Evolutionary conservation across 2,888 invertebrate species (phyloP), one percentile per base, ranked within the genome.

Genomic region (Caenorhabditis sulstoni): DNA sequence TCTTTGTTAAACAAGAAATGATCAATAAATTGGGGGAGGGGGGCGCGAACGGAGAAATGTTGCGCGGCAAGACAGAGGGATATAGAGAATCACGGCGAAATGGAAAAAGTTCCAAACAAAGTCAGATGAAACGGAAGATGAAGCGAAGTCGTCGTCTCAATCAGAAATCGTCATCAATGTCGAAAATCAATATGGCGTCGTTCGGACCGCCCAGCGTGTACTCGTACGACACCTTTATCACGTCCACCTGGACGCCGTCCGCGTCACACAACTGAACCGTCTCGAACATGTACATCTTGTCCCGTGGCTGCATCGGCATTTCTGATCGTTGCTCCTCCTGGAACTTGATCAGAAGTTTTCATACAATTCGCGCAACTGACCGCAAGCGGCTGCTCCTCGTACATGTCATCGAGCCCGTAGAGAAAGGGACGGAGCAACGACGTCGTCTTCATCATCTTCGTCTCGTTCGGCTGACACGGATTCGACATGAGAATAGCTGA

Each of bases 261-360:
- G 22, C 22, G 14, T 50, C 14, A 9, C 9, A n/a, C 16, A 14
- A 18, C 14, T 11, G 11, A 20, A 9, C 44, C 23, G 44, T 65
- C 44, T 29, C 41, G 53, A 65, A 65, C 4, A 16, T 18, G 44
- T 65, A 65, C 39, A 53, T 53, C 11, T 65, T 23, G 64, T 53
- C 35, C 11, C 3, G 7, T 35, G 59, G 47, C 29, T 47, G 20
- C 22, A 18, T 9, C 8, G 35, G 53, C 53, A 12, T 7, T 29
- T 29, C 4, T 29, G 29, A n/a, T n/a, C n/a, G n/a, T n/a, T n/a
- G n/a, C n/a, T n/a, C n/a, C n/a, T n/a, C n/a, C n/a, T n/a, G n/a
- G n/a, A n/a, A n/a, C n/a, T n/a, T n/a, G n/a, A n/a, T n/a, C n/a
- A n/a, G n/a, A n/a, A n/a, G n/a, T n/a, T n/a, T n/a, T n/a, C n/a